A percentile compares a stretch with the other conserved stretches of the same genome.
These are phyloP conservation scores for Amblyjoppa fuscipennis DNA, from an alignment of 2,888 invertebrate species.

Conservation along the genomic window DNA sequence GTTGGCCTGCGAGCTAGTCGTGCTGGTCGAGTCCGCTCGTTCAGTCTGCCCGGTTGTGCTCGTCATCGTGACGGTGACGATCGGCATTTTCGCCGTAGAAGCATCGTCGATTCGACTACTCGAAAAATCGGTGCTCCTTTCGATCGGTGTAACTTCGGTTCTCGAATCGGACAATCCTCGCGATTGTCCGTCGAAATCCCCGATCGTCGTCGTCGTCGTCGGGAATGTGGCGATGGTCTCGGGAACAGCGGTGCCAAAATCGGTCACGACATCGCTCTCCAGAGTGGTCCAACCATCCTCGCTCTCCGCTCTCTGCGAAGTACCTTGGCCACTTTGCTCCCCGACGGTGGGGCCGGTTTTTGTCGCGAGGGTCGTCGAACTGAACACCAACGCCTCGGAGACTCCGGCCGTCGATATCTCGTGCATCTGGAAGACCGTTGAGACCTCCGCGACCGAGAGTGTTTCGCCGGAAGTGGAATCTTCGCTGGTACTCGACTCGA, in stretches of 20 bases:
- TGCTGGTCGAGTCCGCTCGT: neutral
- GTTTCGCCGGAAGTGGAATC: constrained; percentile 54
- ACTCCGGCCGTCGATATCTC: constrained; percentile 39
- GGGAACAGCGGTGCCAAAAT: neutral
- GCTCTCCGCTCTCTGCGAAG: neutral
- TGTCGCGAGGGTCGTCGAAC: neutral
- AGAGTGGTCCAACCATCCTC: constrained; percentile 28
- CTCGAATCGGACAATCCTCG: constrained; percentile 38
- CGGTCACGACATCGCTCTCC: constrained; percentile 27
- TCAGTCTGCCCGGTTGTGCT: neutral
- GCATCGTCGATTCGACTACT: neutral
- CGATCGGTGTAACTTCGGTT: constrained; percentile 53
- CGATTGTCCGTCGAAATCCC: constrained; percentile 21
- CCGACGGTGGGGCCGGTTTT: neutral
- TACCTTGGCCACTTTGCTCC: constrained; percentile 30
- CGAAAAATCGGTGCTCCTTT: constrained; percentile 21
- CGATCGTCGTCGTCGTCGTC: neutral
- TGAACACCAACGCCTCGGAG: neutral
- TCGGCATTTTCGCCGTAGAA: constrained; percentile 5
- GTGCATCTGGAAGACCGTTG: constrained; percentile 60
- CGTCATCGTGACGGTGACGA: constrained; percentile 23
- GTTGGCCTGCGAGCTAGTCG: neutral
- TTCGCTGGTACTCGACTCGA: constrained; percentile 22
- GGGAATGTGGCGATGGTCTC: constrained; percentile 3
- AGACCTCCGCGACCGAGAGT: constrained; percentile 46